Evolutionary conservation across 92 coral and sea anemone species (phyloP).

Genomic region (Parazoanthus darwini): DNA sequence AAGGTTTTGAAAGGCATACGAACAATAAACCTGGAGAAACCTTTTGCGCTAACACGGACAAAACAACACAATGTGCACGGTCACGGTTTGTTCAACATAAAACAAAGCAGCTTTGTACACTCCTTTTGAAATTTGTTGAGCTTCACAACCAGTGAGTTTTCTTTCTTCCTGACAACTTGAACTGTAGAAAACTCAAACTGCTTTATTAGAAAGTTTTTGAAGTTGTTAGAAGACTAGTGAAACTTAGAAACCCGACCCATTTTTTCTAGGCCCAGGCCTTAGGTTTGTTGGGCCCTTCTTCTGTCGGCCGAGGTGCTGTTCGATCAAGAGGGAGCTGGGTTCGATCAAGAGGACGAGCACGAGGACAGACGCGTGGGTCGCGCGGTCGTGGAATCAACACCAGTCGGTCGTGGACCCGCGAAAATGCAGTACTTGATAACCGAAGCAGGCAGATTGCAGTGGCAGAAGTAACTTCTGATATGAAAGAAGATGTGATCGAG

Average conservation of each 20-base stretch:
- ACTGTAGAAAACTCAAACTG: no score
- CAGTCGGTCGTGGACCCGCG: constrained; percentile 83
- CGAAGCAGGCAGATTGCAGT: constrained; percentile 82
- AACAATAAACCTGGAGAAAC: no score
- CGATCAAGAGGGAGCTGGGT: constrained; percentile 65
- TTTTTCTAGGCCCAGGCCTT: constrained; percentile 86
- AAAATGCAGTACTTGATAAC: constrained; percentile 85
- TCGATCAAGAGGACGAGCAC: constrained; percentile 73
- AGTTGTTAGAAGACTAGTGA: no score
- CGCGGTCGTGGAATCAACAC: constrained; percentile 66
- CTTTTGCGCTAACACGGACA: no score
- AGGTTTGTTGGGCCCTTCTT: constrained; percentile 82
- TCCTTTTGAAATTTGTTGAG: no score
- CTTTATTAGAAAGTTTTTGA: no score
- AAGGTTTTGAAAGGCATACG: no score
- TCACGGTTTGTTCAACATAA: no score
- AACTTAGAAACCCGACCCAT: no score
- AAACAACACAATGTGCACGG: no score
- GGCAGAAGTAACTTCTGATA: constrained; percentile 71
- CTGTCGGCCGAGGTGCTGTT: constrained; percentile 52
- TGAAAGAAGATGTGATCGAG: constrained; percentile 69
- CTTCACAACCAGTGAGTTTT: neutral
- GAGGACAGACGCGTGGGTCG: constrained; percentile 62
- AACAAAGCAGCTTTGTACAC: no score
- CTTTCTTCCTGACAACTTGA: neutral